Base-by-base conservation (phyloP, 2,797 vertebrate genomes). In the Coregonus sp. region DNA sequence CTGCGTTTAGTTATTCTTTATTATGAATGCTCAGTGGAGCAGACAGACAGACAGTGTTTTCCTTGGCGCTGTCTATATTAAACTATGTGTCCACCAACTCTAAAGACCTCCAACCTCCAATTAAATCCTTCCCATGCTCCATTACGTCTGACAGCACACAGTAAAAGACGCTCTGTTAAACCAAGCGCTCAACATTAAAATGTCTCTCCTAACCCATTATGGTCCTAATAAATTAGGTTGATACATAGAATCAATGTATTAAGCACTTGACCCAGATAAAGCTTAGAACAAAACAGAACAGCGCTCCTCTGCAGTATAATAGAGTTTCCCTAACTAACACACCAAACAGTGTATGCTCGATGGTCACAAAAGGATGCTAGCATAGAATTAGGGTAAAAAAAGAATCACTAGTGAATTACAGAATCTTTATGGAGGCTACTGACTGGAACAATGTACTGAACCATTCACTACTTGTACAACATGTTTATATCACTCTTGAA, bases 251-350 rank as follows among this genome's bases (percentile, higher is more conserved):
- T 63, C 63, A 51, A 67, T 78, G 56, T 56, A 40, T 29, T 54
- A 65, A 9, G 65, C 29, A 54, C 33, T 47, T 37, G 86, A 85
- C 85, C 84, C 68, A 87, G 79, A 88, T 83, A 80, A 78, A 77
- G 18, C 31, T 1, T 4, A 59, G 56, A 35, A 47, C 77, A 33
- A 16, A 4, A 85, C 85, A 65, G 79, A 78, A 47, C 40, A 75
- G 81, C 81, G 80, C 63, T 7, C 7, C 20, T 4, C 20, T 63
- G 52, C 25, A 56, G 5, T 16, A 72, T 85, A 85, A 77, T 85
- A 68, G 81, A 84, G 84, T 81, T 88, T 82, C 79, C 86, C 84
- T 87, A 87, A 89, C 83, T 76, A 70, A 86, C 69, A 71, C 54
- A 72, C 75, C 52, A 71, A 79, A 82, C 78, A 72, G 80, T 65